Evolutionary conservation across 2,113 vertebrate species (phyloP), one percentile per base, ranked within the genome.

Genomic region (Ceyx melanurus): DNA sequence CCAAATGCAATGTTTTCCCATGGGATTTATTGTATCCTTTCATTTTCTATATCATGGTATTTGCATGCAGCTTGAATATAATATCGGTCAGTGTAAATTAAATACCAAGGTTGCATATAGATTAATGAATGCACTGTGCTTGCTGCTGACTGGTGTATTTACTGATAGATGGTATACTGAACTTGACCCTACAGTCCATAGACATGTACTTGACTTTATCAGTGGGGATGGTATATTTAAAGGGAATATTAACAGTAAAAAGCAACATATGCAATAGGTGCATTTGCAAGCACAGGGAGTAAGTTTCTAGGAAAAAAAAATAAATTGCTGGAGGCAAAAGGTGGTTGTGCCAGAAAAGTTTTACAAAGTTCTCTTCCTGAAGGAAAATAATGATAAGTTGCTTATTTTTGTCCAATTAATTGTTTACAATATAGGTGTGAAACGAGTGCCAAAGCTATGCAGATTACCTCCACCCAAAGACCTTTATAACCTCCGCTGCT

Each of bases 111-210:
- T 85, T 87, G 74, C 37, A 51, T 82, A 45, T 21, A 87, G 75
- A 84, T 89, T 93, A 94, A 89, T 92, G 64, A 84, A 90, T 53
- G 40, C 46, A 11, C n/a, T 22, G 19, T 80, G 51, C 66, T 73
- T 56, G 42, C 42, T 91, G 67, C 89, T 76, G 81, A 53, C 86
- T 76, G 83, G 88, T 3, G 4, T 61, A 88, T 54, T 93, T 90
- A 87, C 65, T 83, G 86, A 71, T 35, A 61, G 68, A 61, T 62
- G 56, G 28, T 16, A 60, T 51, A 3, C 45, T 75, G 68, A 85
- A 54, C 86, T 81, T 89, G 88, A 89, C 81, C 73, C 53, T 70
- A 1, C 50, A 82, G 67, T 37, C 29, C 26, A 6, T 20, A 86
- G 78, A 58, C 17, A 5, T 13, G 46, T 33, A 35, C 25, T 76